Conservation (phyloP, 2,888 invertebrate species). For the Mesodorylaimus sp. region DNA sequence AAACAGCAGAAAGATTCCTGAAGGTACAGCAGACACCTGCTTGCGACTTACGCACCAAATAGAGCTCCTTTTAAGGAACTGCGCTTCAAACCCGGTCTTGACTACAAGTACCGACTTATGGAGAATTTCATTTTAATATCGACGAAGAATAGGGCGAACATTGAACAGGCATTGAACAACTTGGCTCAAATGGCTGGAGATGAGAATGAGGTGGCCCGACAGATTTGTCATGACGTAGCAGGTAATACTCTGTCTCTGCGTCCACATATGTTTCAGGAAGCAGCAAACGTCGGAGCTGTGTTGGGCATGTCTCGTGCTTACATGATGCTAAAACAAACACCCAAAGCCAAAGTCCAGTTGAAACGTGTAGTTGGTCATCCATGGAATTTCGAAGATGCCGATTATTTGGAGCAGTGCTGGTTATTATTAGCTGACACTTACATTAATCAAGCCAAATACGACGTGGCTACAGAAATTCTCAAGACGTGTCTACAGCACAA, state of each 20-base stretch:
- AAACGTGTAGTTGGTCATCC: slow-evolving; percentile 63
- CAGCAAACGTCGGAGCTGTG: slow-evolving; percentile 54
- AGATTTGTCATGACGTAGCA: slow-evolving; percentile 12
- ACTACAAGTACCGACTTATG: slow-evolving; percentile 33
- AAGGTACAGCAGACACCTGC: slow-evolving; percentile 26
- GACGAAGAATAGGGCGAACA: slow-evolving; percentile 58
- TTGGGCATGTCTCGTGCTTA: slow-evolving; percentile 66
- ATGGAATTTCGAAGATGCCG: slow-evolving; percentile 89
- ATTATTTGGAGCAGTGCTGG: slow-evolving; percentile 88
- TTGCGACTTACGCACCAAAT: background rate
- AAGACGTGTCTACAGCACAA: slow-evolving; percentile 36
- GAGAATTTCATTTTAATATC: slow-evolving; percentile 63
- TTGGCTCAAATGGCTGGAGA: slow-evolving; percentile 52
- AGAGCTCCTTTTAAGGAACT: slow-evolving; percentile 16
- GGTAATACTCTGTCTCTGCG: no score
- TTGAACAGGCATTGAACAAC: slow-evolving; percentile 64
- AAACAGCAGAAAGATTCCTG: slow-evolving; percentile 49
- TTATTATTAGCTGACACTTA: slow-evolving; percentile 75
- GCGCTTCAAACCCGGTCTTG: slow-evolving; percentile 17
- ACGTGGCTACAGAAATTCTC: slow-evolving; percentile 64
- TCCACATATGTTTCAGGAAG: slow-evolving; percentile 1
- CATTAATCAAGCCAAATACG: slow-evolving; percentile 57
- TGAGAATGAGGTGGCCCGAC: slow-evolving; percentile 37
- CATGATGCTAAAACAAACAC: slow-evolving; percentile 69
- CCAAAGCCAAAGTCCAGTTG: slow-evolving; percentile 72